Percentiles rank a stretch among this genome's conserved stretches.
phyloP scores from a whole-genome alignment of 2,888 invertebrate genomes.

The Chrysolina haemoptera region DNA sequence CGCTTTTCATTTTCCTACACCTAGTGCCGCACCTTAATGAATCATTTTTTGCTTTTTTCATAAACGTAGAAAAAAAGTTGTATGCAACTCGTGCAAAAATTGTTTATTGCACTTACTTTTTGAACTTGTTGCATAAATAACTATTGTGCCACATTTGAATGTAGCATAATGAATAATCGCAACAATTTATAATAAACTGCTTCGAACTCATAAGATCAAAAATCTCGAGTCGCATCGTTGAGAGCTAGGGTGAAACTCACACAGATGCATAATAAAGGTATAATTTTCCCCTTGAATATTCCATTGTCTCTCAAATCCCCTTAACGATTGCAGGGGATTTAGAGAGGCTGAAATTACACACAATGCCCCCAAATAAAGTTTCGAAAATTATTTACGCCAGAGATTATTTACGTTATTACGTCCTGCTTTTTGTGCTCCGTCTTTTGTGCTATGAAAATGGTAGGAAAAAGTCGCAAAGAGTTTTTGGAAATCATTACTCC shows the following conservation, averaged over 20 bases:
- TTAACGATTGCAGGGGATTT: slow-evolving; percentile 62
- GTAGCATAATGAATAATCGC: slow-evolving; percentile 41
- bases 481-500: slow-evolving; percentile 27
- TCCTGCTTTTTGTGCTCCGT: slow-evolving; percentile 36
- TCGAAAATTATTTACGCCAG: slow-evolving; percentile 60
- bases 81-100: too few relatives aligned
- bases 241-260: slow-evolving; percentile 19
- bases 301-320: slow-evolving; percentile 67
- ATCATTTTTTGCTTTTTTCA: too few relatives aligned
- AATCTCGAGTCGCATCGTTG: slow-evolving; percentile 22
- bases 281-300: slow-evolving; percentile 67
- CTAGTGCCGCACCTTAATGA: too few relatives aligned
- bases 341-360: slow-evolving; percentile 56
- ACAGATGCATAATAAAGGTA: slow-evolving; percentile 53
- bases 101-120: too few relatives aligned
- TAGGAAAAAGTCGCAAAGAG: slow-evolving; percentile 39
- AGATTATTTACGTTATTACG: slow-evolving; percentile 52
- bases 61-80: too few relatives aligned
- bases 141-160: slow-evolving; percentile 26
- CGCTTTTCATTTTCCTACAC: too few relatives aligned
- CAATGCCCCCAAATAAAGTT: slow-evolving; percentile 56
- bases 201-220: slow-evolving; percentile 36
- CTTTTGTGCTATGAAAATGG: slow-evolving; percentile 39
- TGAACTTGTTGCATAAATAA: too few relatives aligned
- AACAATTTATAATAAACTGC: slow-evolving; percentile 40